A percentile compares a stretch with the other conserved stretches of the same genome.
Conservation (phyloP, 64 coral and sea anemone species). For the Acropora tenuis region DNA sequence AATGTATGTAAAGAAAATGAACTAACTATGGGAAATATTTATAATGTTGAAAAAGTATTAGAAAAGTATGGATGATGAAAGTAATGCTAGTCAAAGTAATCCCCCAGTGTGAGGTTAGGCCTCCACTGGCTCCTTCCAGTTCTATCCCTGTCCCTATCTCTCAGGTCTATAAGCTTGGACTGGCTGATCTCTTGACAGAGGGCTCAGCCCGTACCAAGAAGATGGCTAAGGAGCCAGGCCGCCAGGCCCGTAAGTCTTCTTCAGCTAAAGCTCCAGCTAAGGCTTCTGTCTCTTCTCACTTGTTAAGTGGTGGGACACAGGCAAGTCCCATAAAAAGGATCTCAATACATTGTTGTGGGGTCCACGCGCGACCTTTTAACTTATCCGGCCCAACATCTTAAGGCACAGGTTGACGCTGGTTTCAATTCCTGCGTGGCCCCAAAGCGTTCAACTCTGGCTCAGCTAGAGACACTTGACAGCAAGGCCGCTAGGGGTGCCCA, state of each 20-base stretch:
- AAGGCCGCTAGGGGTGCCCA: slow-evolving; percentile 33
- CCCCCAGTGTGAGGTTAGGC: not conserved
- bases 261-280: too few relatives aligned
- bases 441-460: not conserved
- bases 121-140: not conserved
- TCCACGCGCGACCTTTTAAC: not conserved
- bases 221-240: too few relatives aligned
- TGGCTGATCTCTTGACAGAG: too few relatives aligned
- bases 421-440: not conserved
- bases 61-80: not conserved
- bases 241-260: too few relatives aligned
- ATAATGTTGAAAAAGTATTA: not conserved
- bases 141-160: not conserved
- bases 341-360: not conserved
- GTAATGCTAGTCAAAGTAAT: not conserved
- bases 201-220: too few relatives aligned
- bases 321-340: slow-evolving; percentile 11
- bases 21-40: not conserved
- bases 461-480: not conserved
- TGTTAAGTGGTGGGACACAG: slow-evolving; percentile 60
- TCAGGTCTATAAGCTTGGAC: too few relatives aligned
- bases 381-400: not conserved
- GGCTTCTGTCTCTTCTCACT: not conserved
- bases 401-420: not conserved
- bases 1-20: not conserved